These are phyloP conservation scores for Drosophila picticornis DNA, from an alignment of 2,888 invertebrate genomes.

Conservation along the genomic window DNA sequence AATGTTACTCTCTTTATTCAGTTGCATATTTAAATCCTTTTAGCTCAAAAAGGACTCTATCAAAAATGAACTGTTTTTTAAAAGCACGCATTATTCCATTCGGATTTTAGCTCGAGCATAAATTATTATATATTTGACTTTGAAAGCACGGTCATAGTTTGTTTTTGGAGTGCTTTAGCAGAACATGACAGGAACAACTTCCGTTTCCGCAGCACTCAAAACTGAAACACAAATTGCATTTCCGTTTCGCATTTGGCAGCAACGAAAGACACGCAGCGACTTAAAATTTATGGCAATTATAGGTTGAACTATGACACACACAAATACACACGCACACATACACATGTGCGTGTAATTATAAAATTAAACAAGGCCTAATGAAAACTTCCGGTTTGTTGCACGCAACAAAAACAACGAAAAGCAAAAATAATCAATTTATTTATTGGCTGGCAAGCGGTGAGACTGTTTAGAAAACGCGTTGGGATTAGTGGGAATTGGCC, in stretches of 20 bases:
- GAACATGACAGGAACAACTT: constrained; percentile 40
- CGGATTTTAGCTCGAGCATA: not conserved
- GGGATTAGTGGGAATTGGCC: constrained; percentile 10
- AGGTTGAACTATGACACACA: not conserved
- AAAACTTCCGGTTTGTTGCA: constrained; percentile 52
- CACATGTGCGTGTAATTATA: constrained; percentile 43
- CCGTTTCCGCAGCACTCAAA: constrained; percentile 54
- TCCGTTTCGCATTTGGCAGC: constrained; percentile 53
- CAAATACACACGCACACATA: not conserved
- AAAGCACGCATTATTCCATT: not conserved
- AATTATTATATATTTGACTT: not conserved
- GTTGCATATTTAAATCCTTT: not conserved
- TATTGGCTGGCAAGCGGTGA: constrained; percentile 38
- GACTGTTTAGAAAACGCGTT: constrained; percentile 27
- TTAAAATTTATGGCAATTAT: constrained; percentile 43
- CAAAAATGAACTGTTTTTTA: not conserved
- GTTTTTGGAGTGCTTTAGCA: constrained; percentile 8
- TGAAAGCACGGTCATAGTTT: not conserved
- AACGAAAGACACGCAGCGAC: constrained; percentile 24
- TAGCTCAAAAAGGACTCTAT: not conserved
- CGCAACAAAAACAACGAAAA: constrained; percentile 1
- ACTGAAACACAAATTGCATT: constrained; percentile 64
- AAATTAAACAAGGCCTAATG: constrained; percentile 57
- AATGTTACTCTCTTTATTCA: not conserved
- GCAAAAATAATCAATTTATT: constrained; percentile 34